A percentile compares a stretch with the other conserved stretches of the same genome.
Conservation (phyloP, 2,797 vertebrate species). For the Clarias fuscus region DNA sequence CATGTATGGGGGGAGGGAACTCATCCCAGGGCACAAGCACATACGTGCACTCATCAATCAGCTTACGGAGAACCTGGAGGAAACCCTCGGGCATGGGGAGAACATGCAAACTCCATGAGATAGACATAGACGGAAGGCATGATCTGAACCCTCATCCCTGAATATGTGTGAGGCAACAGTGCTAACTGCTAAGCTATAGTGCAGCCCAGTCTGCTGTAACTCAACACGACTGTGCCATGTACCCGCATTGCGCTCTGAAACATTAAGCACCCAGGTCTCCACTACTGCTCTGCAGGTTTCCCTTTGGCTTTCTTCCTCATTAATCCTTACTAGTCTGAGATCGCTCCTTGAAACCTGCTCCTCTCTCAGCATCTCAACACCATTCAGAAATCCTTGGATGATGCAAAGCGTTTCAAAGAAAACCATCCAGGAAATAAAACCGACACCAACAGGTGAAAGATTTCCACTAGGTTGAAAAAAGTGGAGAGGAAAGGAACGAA, state of each 20-base stretch:
- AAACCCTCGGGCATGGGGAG: too few species aligned
- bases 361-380: background rate
- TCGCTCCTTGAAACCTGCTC: background rate
- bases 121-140: too few species aligned
- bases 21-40: too few species aligned
- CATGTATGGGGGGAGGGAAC: too few species aligned
- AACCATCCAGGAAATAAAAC: background rate
- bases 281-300: background rate
- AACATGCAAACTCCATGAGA: too few species aligned
- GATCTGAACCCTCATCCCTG: too few species aligned
- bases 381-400: background rate
- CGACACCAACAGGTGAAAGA: background rate
- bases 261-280: background rate
- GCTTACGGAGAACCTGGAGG: too few species aligned
- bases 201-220: background rate
- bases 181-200: too few species aligned
- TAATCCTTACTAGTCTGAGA: background rate
- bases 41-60: too few species aligned
- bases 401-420: background rate
- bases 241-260: background rate
- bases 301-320: background rate
- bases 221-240: too few species aligned
- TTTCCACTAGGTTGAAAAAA: background rate
- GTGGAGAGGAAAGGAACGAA: slow-evolving; percentile 12
- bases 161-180: too few species aligned